Conservation (phyloP, 2,113 vertebrate species). For the Acrocephalus arundinaceus region DNA sequence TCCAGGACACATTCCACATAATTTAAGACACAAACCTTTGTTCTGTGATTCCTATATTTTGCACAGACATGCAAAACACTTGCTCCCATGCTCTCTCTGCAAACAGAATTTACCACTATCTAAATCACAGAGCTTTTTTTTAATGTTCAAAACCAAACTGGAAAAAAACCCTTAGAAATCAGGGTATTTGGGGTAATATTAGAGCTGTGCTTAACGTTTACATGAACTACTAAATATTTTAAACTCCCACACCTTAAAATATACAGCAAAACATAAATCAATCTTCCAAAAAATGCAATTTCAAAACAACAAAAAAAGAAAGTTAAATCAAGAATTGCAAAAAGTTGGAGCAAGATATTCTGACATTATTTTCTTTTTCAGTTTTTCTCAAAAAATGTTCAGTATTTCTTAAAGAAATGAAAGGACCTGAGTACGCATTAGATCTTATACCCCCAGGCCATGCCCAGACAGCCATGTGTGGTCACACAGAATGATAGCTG, state of each 20-base stretch:
- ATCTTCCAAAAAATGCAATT: neutral
- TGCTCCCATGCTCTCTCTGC: neutral
- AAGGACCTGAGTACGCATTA: neutral
- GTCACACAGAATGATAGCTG: neutral
- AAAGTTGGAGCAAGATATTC: neutral
- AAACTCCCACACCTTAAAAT: fast-evolving
- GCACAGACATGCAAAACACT: neutral
- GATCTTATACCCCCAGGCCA: no score
- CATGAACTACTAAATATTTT: neutral
- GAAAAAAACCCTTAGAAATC: neutral
- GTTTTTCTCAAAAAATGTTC: neutral
- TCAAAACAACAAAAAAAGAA: neutral
- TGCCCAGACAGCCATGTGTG: neutral
- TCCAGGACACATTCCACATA: neutral
- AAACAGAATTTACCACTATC: neutral
- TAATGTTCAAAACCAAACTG: neutral
- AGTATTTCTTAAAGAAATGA: neutral
- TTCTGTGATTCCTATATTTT: neutral
- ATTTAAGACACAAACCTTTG: neutral
- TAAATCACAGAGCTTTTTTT: neutral
- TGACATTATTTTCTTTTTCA: neutral
- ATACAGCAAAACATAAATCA: neutral
- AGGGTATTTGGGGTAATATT: neutral
- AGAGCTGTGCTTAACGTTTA: neutral
- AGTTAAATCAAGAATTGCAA: neutral